Percentiles rank a stretch among this genome's conserved stretches.
Conservation (phyloP, 1,140 invertebrate genomes). For the Gryon sp. region DNA sequence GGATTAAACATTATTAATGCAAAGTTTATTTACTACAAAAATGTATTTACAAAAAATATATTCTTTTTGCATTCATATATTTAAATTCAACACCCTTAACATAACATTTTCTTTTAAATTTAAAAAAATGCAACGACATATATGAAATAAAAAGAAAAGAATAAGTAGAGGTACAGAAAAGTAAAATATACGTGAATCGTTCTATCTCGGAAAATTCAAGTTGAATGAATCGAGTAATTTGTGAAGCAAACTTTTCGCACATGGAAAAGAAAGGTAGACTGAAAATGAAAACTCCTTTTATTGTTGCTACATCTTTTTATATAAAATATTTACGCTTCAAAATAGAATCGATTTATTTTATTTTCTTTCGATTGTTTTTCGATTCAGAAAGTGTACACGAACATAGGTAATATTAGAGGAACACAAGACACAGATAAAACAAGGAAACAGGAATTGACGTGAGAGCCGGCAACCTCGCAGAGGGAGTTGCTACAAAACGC, state of each 20-base stretch:
- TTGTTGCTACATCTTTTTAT: slow-evolving; percentile 19
- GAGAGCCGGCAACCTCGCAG: slow-evolving; percentile 71
- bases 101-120: too few relatives aligned
- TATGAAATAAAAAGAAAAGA: not conserved
- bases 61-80: too few relatives aligned
- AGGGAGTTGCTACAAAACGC: slow-evolving; percentile 68
- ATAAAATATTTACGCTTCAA: slow-evolving; percentile 26
- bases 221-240: slow-evolving; percentile 47
- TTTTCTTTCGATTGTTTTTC: slow-evolving; percentile 5
- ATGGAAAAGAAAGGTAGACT: not conserved
- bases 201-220: slow-evolving; percentile 14
- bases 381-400: not conserved
- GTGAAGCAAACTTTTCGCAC: slow-evolving; percentile 31
- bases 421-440: slow-evolving; percentile 43
- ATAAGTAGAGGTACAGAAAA: too few relatives aligned
- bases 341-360: slow-evolving; percentile 16
- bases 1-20: too few relatives aligned
- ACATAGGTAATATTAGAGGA: slow-evolving; percentile 20
- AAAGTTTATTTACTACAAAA: too few relatives aligned
- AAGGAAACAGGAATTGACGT: slow-evolving; percentile 49
- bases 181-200: not conserved
- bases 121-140: too few relatives aligned
- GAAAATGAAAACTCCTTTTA: slow-evolving; percentile 21
- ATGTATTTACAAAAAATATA: too few relatives aligned
- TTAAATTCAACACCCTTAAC: too few relatives aligned